Evolutionary conservation across 2,888 invertebrate genomes (phyloP).

Genomic region (Amphiduros pacificus): DNA sequence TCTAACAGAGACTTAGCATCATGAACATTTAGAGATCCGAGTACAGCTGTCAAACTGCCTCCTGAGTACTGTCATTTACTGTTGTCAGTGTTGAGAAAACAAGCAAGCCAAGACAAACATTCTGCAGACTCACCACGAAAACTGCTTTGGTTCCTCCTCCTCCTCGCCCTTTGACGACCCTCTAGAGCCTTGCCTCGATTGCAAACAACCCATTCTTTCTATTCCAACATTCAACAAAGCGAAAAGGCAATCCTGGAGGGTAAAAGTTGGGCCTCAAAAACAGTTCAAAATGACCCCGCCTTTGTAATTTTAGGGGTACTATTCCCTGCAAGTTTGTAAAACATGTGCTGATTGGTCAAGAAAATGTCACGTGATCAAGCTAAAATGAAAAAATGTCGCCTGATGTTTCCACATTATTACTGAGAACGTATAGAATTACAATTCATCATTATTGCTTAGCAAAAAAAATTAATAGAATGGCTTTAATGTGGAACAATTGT

Average conservation of each 20-base stretch:
- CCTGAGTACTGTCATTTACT: no score
- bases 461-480: no score
- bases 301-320: slow-evolving; percentile 9
- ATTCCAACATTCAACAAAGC: not conserved
- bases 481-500: no score
- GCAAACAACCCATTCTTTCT: slow-evolving; percentile 16
- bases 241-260: not conserved
- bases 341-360: slow-evolving; percentile 8
- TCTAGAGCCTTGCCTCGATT: slow-evolving; percentile 5
- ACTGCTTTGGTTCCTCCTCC: slow-evolving; percentile 8
- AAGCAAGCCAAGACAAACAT: no score
- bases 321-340: slow-evolving; percentile 4
- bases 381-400: no score
- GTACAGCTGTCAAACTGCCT: no score
- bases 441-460: no score
- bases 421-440: no score
- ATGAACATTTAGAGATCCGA: no score
- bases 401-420: no score
- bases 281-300: slow-evolving; percentile 17
- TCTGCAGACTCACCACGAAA: slow-evolving; percentile 13
- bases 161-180: slow-evolving; percentile 6
- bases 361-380: slow-evolving; percentile 2
- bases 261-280: not conserved
- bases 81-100: no score
- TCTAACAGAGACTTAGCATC: no score